Conservation (phyloP, 37 sponge, comb jelly and placozoan genomes). For the Spongia lamella region DNA sequence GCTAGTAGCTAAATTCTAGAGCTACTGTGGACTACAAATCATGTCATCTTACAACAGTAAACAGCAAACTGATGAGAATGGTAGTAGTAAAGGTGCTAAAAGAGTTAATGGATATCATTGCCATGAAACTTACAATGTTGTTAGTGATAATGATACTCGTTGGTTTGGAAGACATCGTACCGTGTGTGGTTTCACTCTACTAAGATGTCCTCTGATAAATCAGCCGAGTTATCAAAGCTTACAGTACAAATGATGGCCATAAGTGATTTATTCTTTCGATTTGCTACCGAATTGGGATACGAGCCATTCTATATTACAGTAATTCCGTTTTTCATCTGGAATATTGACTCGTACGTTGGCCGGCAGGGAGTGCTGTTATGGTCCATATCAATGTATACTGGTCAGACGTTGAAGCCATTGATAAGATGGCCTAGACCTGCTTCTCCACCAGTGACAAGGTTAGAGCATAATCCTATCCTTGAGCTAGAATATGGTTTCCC, state of each 20-base stretch:
- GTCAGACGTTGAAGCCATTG: conserved; percentile 82
- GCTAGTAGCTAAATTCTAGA: conserved; percentile 61
- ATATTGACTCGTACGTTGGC: conserved; percentile 57
- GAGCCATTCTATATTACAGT: conserved; percentile 91
- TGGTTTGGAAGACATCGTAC: no score
- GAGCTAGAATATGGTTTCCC: conserved; percentile 92
- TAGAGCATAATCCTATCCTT: conserved; percentile 66
- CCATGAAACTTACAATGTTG: no score
- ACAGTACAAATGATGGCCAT: conserved; percentile 58
- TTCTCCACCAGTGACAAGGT: conserved; percentile 67
- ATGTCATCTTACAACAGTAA: no score
- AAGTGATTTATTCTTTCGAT: conserved; percentile 73
- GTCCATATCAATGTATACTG: conserved; percentile 86
- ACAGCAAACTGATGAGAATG: no score
- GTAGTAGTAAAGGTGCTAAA: no score
- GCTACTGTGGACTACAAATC: no score
- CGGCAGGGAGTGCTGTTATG: conserved; percentile 64
- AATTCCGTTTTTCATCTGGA: conserved; percentile 68
- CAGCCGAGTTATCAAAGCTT: background rate
- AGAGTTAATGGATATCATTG: no score
- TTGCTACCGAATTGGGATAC: conserved; percentile 84
- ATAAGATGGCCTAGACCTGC: conserved; percentile 69
- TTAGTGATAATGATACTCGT: no score
- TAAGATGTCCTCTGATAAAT: background rate
- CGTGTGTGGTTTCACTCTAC: no score